phyloP scores from a whole-genome alignment of 2,113 vertebrate genomes.

The Gymnorhina tibicen region DNA sequence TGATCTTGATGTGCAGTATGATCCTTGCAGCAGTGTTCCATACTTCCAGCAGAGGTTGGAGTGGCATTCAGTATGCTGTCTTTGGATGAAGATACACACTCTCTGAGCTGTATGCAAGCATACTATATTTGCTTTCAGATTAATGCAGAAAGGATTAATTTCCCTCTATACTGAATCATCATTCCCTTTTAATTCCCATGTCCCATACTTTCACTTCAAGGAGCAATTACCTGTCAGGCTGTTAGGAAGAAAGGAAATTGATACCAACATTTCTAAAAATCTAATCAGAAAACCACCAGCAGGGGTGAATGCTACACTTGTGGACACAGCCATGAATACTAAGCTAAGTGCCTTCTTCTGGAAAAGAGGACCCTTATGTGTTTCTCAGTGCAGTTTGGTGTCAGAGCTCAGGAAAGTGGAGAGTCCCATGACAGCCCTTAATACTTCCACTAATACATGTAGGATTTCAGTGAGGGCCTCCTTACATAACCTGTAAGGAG shows the following conservation, averaged over 20 bases:
- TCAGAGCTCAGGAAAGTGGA: neutral
- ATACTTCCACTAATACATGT: neutral
- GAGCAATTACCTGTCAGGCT: neutral
- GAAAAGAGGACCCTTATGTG: neutral
- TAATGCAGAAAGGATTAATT: neutral
- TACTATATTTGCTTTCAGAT: neutral
- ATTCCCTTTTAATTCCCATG: neutral
- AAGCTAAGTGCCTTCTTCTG: neutral
- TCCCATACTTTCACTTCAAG: neutral
- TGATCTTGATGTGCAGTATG: neutral
- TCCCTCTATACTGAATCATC: neutral
- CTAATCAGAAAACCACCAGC: neutral
- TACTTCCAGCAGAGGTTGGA: neutral
- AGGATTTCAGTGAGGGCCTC: neutral
- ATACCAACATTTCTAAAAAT: neutral
- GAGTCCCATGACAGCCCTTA: neutral
- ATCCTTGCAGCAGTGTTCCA: neutral
- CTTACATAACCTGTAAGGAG: neutral
- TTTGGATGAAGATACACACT: neutral
- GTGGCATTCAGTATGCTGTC: neutral
- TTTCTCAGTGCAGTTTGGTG: neutral
- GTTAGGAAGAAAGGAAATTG: neutral
- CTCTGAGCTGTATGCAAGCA: neutral
- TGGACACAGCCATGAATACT: neutral
- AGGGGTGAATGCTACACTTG: neutral